Evolutionary conservation across 2,113 vertebrate genomes (phyloP), one percentile per base, ranked within the genome.

Genomic region (Notechis scutatus): DNA sequence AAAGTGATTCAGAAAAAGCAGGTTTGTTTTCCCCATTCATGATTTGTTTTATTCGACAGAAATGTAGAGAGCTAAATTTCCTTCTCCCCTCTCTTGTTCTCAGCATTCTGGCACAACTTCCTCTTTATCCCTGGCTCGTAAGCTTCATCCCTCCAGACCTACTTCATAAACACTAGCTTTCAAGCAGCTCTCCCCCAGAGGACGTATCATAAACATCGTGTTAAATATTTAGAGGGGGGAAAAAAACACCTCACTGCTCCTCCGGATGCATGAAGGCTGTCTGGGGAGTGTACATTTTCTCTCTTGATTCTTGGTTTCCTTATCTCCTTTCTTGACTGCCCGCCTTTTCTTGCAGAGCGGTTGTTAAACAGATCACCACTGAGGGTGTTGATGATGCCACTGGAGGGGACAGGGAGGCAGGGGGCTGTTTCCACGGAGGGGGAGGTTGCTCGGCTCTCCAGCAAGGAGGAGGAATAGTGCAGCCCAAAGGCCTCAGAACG

Each of bases 91-190:
- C 69, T 55, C 87, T 59, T 91, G 45, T 93, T 90, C 93, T 0
- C 1, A 4, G 55, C 91, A 91, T 56, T 3, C 81, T 2, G 47
- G 95, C 95, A 95, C 94, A 90, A 91, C 61, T 64, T 39, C 57
- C 93, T 92, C 88, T 94, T 92, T 94, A 92, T 92, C 93, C 94
- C 94, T 93, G 95, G n/a, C 54, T 89, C 3, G 1, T 21, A 9
- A 39, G 69, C 95, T 95, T 95, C 92, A 96, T 90, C 96, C 96
- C 96, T 97, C 93, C 96, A 96, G 96, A 96, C 95, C 96, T 96
- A 95, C 94, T 96, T 94, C 96, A 95, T 97, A 96, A 97, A 97
- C 97, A 97, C 95, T 96, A 95, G 96, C 97, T 96, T 96, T 94
- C 91, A 94, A 95, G 96, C 95, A 95, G 96, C 91, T 89, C 47